phyloP scores from a whole-genome alignment of 2,113 vertebrate species.

The Corvus cornix region DNA sequence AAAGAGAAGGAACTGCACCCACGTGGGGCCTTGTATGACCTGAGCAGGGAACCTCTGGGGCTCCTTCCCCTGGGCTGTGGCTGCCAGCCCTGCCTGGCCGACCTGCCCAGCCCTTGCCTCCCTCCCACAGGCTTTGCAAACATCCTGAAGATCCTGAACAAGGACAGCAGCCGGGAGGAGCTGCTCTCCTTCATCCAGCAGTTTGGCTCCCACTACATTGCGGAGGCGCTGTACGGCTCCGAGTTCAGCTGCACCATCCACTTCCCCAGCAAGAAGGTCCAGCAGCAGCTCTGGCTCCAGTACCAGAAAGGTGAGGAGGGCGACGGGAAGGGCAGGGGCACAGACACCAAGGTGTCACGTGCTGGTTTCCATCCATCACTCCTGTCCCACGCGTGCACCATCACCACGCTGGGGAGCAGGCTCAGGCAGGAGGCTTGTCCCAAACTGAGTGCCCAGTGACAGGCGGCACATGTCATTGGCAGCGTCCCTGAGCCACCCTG shows the following conservation, averaged over 20 bases:
- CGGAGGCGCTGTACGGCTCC: conserved; percentile 92
- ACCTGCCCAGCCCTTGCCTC: not conserved
- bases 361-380: not conserved
- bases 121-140: conserved; percentile 85
- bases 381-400: accelerated
- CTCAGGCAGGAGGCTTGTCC: not conserved
- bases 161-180: conserved; percentile 92
- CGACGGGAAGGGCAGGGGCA: not conserved
- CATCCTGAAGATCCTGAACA: conserved; percentile 90
- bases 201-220: conserved; percentile 93
- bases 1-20: not conserved
- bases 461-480: not conserved
- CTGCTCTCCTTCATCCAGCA: conserved; percentile 90
- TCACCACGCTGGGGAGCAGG: accelerated
- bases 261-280: conserved; percentile 97
- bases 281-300: conserved; percentile 99
- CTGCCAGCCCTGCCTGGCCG: not conserved
- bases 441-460: not conserved
- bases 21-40: accelerated
- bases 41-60: not conserved
- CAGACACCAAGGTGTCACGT: accelerated
- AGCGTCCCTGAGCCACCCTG: not conserved
- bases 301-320: conserved; percentile 95
- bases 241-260: conserved; percentile 96
- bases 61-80: not conserved